A percentile compares a stretch with the other conserved stretches of the same genome.
These are phyloP conservation scores for Rhyacichthys aspro DNA, from an alignment of 2,797 vertebrate species.

Conservation along the genomic window DNA sequence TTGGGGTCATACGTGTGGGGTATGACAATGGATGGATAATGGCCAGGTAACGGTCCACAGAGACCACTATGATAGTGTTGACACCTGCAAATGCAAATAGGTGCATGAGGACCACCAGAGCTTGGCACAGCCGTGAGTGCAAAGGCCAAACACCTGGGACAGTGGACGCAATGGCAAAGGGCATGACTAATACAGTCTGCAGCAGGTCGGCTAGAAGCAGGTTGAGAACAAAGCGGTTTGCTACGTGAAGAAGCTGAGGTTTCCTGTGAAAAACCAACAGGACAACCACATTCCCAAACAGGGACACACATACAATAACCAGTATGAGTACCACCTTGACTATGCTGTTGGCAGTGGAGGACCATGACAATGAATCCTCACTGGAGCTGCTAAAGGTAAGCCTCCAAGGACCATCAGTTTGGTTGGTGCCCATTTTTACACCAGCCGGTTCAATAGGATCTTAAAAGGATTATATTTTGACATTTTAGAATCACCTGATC, in stretches of 20 bases:
- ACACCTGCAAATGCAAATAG: constrained; percentile 90
- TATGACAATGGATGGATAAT: constrained; percentile 92
- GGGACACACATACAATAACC: constrained; percentile 81
- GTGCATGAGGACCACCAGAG: constrained; percentile 89
- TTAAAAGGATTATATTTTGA: constrained; percentile 18
- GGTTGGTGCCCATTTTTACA: constrained; percentile 56
- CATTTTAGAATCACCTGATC: too few species aligned
- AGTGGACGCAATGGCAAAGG: constrained; percentile 86
- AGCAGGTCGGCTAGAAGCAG: constrained; percentile 88
- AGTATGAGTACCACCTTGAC: constrained; percentile 83
- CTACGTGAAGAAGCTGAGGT: constrained; percentile 88
- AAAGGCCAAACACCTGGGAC: constrained; percentile 86
- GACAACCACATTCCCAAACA: constrained; percentile 87
- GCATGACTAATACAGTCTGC: constrained; percentile 88
- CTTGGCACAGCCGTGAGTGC: constrained; percentile 85
- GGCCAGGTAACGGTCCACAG: constrained; percentile 88
- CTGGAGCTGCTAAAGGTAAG: constrained; percentile 19
- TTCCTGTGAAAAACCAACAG: constrained; percentile 88
- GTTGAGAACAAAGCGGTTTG: constrained; percentile 91
- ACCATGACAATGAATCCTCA: constrained; percentile 30
- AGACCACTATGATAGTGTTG: constrained; percentile 90
- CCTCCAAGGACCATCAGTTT: constrained; percentile 67
- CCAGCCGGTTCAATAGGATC: constrained; percentile 51
- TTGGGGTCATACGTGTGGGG: constrained; percentile 87
- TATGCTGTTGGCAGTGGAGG: constrained; percentile 69